Evolutionary conservation across 1,140 invertebrate species (phyloP).

Genomic region (Temnothorax longispinosus): DNA sequence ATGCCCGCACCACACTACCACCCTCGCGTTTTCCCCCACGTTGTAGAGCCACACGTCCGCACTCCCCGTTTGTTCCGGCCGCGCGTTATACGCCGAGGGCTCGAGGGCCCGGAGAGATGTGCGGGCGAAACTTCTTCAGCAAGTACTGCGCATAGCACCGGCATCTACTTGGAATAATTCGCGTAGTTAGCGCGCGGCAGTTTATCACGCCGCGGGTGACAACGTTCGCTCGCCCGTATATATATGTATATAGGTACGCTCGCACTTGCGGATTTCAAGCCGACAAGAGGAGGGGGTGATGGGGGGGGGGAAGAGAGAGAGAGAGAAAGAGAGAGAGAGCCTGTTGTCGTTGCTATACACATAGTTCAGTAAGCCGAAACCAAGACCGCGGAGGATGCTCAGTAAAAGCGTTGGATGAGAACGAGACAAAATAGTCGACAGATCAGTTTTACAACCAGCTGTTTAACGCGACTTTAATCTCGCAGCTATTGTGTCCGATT

Average conservation of each 20-base stretch:
- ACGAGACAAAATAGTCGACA: constrained; percentile 39
- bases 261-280: constrained; percentile 31
- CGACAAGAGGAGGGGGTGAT: neutral
- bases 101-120: constrained; percentile 48
- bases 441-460: constrained; percentile 26
- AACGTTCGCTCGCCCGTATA: constrained; percentile 55
- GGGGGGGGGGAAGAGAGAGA: neutral
- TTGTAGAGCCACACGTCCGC: constrained; percentile 4
- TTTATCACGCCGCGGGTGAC: constrained; percentile 78
- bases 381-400: constrained; percentile 62
- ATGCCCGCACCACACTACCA: neutral
- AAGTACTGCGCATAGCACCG: constrained; percentile 47
- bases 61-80: constrained; percentile 39
- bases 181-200: constrained; percentile 76
- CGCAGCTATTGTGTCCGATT: too few relatives aligned
- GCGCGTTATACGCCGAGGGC: neutral
- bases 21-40: neutral
- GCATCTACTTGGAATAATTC: constrained; percentile 81
- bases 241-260: constrained; percentile 13
- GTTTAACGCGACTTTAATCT: constrained; percentile 35
- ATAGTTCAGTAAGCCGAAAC: constrained; percentile 75
- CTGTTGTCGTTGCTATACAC: constrained; percentile 42
- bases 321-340: constrained; percentile 3
- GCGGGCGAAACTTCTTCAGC: constrained; percentile 65
- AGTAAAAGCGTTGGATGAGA: constrained; percentile 65